A percentile compares a stretch with the other conserved stretches of the same genome.
Conservation (phyloP, 2,797 vertebrate species). For the Perdix hodgsoniae region DNA sequence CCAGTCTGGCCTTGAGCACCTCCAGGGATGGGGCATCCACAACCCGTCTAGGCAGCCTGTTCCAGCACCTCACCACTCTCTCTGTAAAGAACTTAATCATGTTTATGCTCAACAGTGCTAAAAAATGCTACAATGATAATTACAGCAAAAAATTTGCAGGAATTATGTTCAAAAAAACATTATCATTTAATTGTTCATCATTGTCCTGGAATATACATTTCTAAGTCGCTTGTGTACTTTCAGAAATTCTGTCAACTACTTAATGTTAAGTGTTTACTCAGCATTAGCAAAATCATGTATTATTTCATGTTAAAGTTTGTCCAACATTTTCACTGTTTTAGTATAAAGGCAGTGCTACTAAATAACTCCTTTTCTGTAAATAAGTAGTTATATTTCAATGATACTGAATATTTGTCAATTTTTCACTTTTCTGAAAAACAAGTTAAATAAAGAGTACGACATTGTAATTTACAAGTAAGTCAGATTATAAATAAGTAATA, state of each 20-base stretch:
- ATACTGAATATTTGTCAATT: neutral
- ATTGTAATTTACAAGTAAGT: neutral
- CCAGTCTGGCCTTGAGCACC: too few relatives aligned
- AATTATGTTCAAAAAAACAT: neutral
- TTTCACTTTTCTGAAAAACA: neutral
- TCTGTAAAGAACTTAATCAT: neutral
- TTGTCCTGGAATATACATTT: neutral
- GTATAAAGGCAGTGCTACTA: neutral
- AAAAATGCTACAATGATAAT: neutral
- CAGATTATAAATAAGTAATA: neutral
- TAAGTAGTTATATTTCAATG: neutral
- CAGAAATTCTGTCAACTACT: neutral
- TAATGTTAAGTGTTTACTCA: neutral
- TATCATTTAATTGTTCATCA: neutral
- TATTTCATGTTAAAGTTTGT: neutral
- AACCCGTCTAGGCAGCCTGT: too few relatives aligned
- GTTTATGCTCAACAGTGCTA: neutral
- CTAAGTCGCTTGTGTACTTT: neutral
- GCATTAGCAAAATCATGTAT: neutral
- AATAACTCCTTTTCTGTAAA: neutral
- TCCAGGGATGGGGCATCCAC: too few relatives aligned
- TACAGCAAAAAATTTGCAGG: neutral
- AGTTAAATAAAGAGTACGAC: neutral
- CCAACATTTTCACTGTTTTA: constrained; percentile 1
- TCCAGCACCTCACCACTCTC: too few relatives aligned